Evolutionary conservation across 2,888 invertebrate species (phyloP), one percentile per base, ranked within the genome.

Genomic region (Pseudococcus longispinus): DNA sequence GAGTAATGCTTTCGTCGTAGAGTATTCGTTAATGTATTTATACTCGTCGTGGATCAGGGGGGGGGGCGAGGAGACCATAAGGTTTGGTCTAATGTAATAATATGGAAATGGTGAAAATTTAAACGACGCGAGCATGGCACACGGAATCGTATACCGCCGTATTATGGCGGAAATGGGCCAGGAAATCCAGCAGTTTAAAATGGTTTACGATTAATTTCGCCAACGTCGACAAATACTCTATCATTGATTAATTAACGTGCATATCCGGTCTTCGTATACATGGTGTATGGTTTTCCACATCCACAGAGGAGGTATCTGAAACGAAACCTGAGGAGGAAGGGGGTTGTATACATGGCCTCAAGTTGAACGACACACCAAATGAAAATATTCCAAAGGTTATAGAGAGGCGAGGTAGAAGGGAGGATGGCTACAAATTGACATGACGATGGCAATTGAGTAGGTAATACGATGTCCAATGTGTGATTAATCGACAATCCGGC

Each of bases 171-270:
- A 65, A 65, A 26, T 26, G 26, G 13, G 65, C 65, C 65, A 65
- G 65, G 65, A 65, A 65, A 65, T 65, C 65, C 65, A 65, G 65
- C 65, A 65, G 65, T 65, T 65, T 65, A 65, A 55, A 55, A 65
- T 65, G 65, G 65, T 65, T 65, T 65, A 65, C 65, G 26, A 65
- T 65, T 65, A 65, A 65, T 65, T 65, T 65, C 65, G 65, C 65
- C 23, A 65, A 65, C 65, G 65, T 65, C 65, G 65, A 65, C 65
- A 65, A 65, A 65, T 65, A 26, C 55, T 55, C 55, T n/a, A 55
- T 65, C 65, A 65, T 65, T 26, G 65, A 65, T 65, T 60, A 65
- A 65, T 65, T 65, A 65, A 65, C 65, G 65, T 11, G 65, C 2
- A 65, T 65, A 65, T 65, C 65, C 65, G 65, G 26, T 65, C 65